These are phyloP conservation scores for Leptinotarsa haldemani DNA, from an alignment of 2,888 invertebrate species.

Conservation along the genomic window DNA sequence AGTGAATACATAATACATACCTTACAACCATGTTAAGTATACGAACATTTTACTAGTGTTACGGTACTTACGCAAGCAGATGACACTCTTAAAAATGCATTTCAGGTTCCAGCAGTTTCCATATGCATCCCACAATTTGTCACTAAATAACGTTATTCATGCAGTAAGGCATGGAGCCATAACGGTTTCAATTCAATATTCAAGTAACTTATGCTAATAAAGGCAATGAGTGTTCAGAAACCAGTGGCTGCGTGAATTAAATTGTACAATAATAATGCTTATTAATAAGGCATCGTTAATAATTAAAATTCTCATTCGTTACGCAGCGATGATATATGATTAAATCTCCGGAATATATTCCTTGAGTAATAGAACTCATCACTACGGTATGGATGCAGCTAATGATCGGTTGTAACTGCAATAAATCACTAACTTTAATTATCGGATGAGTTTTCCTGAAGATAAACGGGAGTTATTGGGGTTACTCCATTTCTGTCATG, in stretches of 20 bases:
- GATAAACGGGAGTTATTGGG: slow-evolving; percentile 10
- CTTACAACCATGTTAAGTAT: neutral
- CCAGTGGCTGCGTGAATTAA: slow-evolving; percentile 10
- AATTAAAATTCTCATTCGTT: slow-evolving; percentile 36
- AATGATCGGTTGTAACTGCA: slow-evolving; percentile 22
- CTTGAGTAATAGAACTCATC: slow-evolving; percentile 18
- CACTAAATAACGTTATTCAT: slow-evolving; percentile 25
- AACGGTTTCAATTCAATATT: slow-evolving; percentile 33
- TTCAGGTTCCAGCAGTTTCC: slow-evolving; percentile 6
- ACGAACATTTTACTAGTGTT: neutral
- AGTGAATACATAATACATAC: neutral
- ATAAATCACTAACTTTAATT: slow-evolving; percentile 13
- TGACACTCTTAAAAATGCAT: slow-evolving; percentile 19
- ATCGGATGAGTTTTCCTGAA: neutral
- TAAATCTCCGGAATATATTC: slow-evolving; percentile 25
- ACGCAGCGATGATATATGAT: slow-evolving; percentile 30
- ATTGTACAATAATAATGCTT: slow-evolving; percentile 13
- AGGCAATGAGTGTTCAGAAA: slow-evolving; percentile 15
- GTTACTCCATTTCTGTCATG: neutral
- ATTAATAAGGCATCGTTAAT: slow-evolving; percentile 30
- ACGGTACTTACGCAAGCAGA: slow-evolving; percentile 15
- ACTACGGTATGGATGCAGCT: slow-evolving; percentile 17
- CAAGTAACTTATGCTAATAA: slow-evolving; percentile 32
- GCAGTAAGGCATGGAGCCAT: slow-evolving; percentile 16
- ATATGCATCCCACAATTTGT: slow-evolving; percentile 16